Evolutionary conservation across 2,888 invertebrate genomes (phyloP).

Genomic region (Lampropteryx suffumata): DNA sequence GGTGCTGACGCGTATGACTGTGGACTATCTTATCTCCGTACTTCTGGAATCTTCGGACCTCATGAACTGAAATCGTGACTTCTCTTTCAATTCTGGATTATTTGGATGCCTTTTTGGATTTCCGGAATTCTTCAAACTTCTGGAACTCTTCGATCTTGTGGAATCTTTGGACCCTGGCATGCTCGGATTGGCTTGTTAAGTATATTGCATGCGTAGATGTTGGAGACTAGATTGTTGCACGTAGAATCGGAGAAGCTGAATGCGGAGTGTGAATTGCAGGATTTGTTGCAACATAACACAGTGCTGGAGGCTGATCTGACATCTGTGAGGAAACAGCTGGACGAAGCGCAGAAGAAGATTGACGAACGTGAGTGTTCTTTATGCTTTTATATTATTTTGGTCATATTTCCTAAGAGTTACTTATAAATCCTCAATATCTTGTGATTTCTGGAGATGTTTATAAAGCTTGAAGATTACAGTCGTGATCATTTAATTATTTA

Average conservation of each 20-base stretch:
- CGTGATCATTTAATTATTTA: too few species aligned
- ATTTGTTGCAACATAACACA: constrained; percentile 86
- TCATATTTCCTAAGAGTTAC: too few species aligned
- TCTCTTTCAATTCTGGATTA: constrained; percentile 30
- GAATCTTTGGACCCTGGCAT: constrained; percentile 2
- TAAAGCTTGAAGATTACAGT: too few species aligned
- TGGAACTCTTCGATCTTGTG: constrained; percentile 4
- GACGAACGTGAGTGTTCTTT: constrained; percentile 62
- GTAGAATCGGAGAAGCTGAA: constrained; percentile 84
- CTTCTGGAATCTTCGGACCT: not conserved
- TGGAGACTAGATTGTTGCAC: constrained; percentile 85
- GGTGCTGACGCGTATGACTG: constrained; percentile 23
- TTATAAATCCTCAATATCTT: too few species aligned
- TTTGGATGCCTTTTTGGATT: constrained; percentile 28
- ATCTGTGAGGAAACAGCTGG: constrained; percentile 74
- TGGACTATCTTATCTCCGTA: not conserved
- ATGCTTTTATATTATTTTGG: constrained; percentile 8
- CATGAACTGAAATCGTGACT: too few species aligned
- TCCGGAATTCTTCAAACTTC: constrained; percentile 10
- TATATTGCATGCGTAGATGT: constrained; percentile 72
- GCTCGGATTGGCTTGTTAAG: constrained; percentile 42
- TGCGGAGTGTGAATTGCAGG: constrained; percentile 83
- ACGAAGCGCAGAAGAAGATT: constrained; percentile 60
- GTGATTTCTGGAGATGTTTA: too few species aligned
- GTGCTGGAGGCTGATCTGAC: constrained; percentile 84